Evolutionary conservation across 2,888 invertebrate genomes (phyloP), one percentile per base, ranked within the genome.

Genomic region (Halictus quadricinctus): DNA sequence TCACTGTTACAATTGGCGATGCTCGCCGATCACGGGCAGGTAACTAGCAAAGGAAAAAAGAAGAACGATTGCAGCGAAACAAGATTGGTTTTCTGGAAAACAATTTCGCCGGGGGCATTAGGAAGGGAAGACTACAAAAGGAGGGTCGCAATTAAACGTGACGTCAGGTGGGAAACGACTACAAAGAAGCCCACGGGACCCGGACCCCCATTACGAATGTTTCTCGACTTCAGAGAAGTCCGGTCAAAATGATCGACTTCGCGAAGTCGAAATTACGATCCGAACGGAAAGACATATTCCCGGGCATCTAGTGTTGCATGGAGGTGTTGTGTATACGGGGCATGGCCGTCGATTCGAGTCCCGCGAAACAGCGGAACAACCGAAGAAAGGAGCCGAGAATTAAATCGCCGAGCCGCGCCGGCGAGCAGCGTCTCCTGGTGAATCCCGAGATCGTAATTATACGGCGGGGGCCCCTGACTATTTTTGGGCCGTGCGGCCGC

Each of bases 401-500:
- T 86, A 87, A 86, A 87, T 86, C 83, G 86, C 72, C 69, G 50
- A 73, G 48, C 8, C 12, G 41, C 54, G 74, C 86, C 10, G 48
- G 64, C 29, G 15, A 64, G 25, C 64, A 72, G 29, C 48, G 81
- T 87, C 87, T 87, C 87, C 86, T 81, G 81, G 77, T 75, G 79
- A 83, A 74, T 66, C 74, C 66, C 21, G 73, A 79, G 81, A 81
- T 76, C 84, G 81, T 87, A 87, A 87, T 87, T 87, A 87, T 80
- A 86, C 81, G 84, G 79, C 84, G 77, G 87, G 87, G 50, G 54
- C 78, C 58, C 60, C 58, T 69, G 79, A 88, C 90, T 89, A 90
- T 90, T 89, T 88, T 89, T 85, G 85, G 88, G 86, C 84, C 80
- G 69, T 74, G 70, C 80, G 85, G 85, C 88, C 81, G 81, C 86